Conservation (phyloP, 2,888 invertebrate species). For the Sphaerophoria rueppellii region DNA sequence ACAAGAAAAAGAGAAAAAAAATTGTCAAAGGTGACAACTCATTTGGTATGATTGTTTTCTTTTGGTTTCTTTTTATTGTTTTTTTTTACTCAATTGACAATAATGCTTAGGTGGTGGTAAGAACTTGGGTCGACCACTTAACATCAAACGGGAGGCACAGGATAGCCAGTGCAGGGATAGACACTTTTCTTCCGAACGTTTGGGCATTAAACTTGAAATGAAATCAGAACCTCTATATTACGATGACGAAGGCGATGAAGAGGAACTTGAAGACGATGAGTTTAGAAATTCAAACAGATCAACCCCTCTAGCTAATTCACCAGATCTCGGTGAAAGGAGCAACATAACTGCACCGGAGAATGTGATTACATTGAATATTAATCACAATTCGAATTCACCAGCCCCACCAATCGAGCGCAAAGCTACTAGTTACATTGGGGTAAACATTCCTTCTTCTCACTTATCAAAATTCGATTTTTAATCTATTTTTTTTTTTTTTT, state of each 20-base stretch:
- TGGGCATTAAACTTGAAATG: conserved; percentile 81
- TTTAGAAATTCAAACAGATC: conserved; percentile 79
- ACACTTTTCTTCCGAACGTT: conserved; percentile 66
- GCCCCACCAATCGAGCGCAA: conserved; percentile 85
- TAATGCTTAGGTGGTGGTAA: conserved; percentile 27
- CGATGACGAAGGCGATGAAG: conserved; percentile 78
- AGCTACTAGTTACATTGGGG: conserved; percentile 86
- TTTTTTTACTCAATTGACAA: background rate
- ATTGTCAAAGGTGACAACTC: conserved; percentile 68
- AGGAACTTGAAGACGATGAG: conserved; percentile 78
- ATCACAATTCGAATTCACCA: conserved; percentile 81
- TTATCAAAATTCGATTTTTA: background rate
- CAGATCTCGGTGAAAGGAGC: conserved; percentile 51
- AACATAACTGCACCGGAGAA: conserved; percentile 52
- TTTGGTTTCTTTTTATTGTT: no score
- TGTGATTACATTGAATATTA: conserved; percentile 75
- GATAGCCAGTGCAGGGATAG: conserved; percentile 63
- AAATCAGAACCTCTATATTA: conserved; percentile 79
- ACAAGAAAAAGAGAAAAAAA: conserved; percentile 80
- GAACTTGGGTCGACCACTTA: conserved; percentile 56
- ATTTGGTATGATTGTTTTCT: conserved; percentile 25
- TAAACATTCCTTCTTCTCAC: conserved; percentile 77
- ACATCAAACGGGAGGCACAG: conserved; percentile 74
- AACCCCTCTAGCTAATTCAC: conserved; percentile 74
- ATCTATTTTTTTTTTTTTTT: conserved; percentile 39